Evolutionary conservation across 2,888 invertebrate genomes (phyloP), one percentile per base, ranked within the genome.

Genomic region (Argyresthia goedartella): DNA sequence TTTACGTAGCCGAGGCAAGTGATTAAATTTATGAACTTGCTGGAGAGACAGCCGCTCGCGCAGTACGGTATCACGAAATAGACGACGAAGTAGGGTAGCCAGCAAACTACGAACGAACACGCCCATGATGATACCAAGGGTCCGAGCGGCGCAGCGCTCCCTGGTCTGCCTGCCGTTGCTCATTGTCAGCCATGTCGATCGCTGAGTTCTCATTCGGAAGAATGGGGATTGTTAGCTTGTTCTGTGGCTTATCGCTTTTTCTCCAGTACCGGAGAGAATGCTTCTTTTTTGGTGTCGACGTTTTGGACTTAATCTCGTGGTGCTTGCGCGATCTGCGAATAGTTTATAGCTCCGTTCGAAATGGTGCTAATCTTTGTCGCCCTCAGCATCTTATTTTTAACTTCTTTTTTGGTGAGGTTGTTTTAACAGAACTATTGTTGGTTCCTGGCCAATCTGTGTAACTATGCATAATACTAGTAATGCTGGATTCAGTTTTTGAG

Each of bases 71-170:
- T 89, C 56, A 97, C 95, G 48, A 98, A 92, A 76, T 98, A 98
- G 91, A 97, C 94, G 41, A 97, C 90, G 78, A 98, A 99, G 86
- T 99, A 99, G 4, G 99, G 99, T 55, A 98, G 88, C 99, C 98
- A 99, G 76, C 98, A 98, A 9, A 98, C 92, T 49, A n/a, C n/a
- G n/a, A n/a, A 98, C 96, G 73, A 99, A 99, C 0, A 97, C 97
- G 6, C 98, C 98, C 93, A 98, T 98, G 54, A 99, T 98, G 53
- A 99, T 97, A 16, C 97, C 98, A 2, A 99, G 89, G 0, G 98
- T 98, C 51, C 98, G 88, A 0, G 98, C 98, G 0, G 98, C 98
- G 43, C 97, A 90, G 52, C 98, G 88, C 72, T 99, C 99, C 67
- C 98, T 94, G 1, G 97, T 96, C 56, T 0, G 85, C 85, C 46